Evolutionary conservation across 2,888 invertebrate genomes (phyloP), one percentile per base, ranked within the genome.

Genomic region (Lobophora halterata): DNA sequence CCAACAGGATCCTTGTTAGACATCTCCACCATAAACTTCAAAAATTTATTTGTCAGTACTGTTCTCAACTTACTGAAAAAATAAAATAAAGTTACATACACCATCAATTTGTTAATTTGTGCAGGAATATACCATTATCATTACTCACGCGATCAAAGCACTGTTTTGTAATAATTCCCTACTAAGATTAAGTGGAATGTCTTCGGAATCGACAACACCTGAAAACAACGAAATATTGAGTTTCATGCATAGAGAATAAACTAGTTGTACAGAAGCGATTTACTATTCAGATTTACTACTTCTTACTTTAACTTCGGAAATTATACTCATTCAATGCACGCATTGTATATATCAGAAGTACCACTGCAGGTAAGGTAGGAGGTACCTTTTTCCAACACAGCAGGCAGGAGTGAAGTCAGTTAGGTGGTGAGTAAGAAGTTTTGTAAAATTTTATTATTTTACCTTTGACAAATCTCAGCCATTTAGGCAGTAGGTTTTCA

Each of bases 171-270:
- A 87, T 42, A 99, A 81, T 79, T 99, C 99, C 67, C 99, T 90
- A 71, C 98, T 98, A 45, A 99, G 89, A 90, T 99, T 99, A 36
- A 99, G 86, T 21, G 99, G 99, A 86, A 99, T 98, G 79, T 99
- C 99, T 88, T 99, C 99, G 1, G 97, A 98, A 88, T 99, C 99
- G 7, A 99, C 97, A 14, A 99, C 98, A 68, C 98, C 92, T 92
- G 63, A 28, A 74, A 75, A 23, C 41, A 27, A 39, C 28, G 36
- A 34, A 14, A 32, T 30, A 32, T 5, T n/a, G n/a, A n/a, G n/a
- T n/a, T n/a, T n/a, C n/a, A n/a, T n/a, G n/a, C n/a, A n/a, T n/a
- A n/a, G n/a, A n/a, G n/a, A n/a, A n/a, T n/a, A n/a, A n/a, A n/a
- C n/a, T n/a, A n/a, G n/a, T n/a, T n/a, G n/a, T n/a, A n/a, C n/a